Base-by-base conservation (phyloP, 92 coral and sea anemone species). In the Anthopleura xanthogrammica region DNA sequence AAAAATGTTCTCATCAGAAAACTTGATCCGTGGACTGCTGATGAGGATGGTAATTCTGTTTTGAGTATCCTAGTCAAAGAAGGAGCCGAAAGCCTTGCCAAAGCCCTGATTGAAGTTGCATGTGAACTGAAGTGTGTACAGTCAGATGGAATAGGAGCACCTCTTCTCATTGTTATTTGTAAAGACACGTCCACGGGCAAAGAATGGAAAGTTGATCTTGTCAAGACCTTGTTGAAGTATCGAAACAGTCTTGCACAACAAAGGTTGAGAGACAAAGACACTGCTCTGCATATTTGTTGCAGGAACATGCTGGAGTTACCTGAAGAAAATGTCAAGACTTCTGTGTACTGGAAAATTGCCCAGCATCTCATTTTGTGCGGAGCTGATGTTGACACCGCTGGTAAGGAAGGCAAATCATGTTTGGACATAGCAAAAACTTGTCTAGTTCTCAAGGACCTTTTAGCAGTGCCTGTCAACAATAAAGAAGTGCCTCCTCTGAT, bases 1-100 rank as follows among this genome's bases (percentile, higher is more conserved):
- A 41, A 68, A 52, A 22, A 52, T n/a, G 40, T 14, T 41, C 39
- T 80, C 6, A 52, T 52, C 12, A 41, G 5, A 41, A 85, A 43
- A 36, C 57, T 85, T 79, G 85, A 85, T 85, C 79, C 65, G 1
- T 85, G 78, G 85, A 56, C 72, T 40, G 14, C 78, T 52, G 79
- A 85, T 75, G 54, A 72, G 5, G 56, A 80, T 24, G 88, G 88
- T 36, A 74, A 78, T n/a, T 79, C 64, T 0, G n/a, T 58, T 3
- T 16, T 58, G n/a, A 58, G 64, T 14, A 0, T 58, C 6, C 17
- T 58, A 58, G 3, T 58, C 17, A 16, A 14, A 13, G 6, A 58
- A 19, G n/a, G 6, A 14, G 4, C 0, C 13, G 3, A 16, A 3
- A 5, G n/a, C 0, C 64, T 58, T 58, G n/a, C 64, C n/a, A 58